Percentiles rank a stretch among this genome's conserved stretches.
Evolutionary conservation across 2,888 invertebrate genomes (phyloP).

Genomic region (Sylvicola fuscatus): DNA sequence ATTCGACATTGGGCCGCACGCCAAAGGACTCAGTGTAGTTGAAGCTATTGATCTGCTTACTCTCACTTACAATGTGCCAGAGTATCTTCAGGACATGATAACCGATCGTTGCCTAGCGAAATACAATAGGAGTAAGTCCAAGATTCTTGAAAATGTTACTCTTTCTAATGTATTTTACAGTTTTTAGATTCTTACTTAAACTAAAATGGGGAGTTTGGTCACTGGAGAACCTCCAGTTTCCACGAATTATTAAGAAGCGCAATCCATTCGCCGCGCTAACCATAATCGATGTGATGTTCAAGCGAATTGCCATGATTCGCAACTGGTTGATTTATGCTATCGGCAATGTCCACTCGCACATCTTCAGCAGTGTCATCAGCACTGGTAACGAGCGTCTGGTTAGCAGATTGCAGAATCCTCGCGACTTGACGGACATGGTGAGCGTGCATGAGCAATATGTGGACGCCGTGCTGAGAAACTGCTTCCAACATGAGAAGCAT

Average conservation of each 20-base stretch:
- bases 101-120: constrained; percentile 12
- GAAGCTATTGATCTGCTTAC: constrained; percentile 11
- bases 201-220: constrained; percentile 33
- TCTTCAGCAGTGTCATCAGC: no score
- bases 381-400: no score
- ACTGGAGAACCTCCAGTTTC: constrained; percentile 27
- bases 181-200: constrained; percentile 31
- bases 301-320: constrained; percentile 29
- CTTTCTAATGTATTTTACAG: constrained; percentile 7
- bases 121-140: constrained; percentile 19
- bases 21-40: constrained; percentile 1
- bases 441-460: no score
- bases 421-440: no score
- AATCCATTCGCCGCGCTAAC: constrained; percentile 15
- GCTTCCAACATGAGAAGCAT: no score
- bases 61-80: constrained; percentile 15
- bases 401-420: no score
- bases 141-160: no score
- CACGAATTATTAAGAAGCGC: constrained; percentile 11
- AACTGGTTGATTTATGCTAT: constrained; percentile 33
- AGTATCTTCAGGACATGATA: constrained; percentile 16
- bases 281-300: constrained; percentile 18
- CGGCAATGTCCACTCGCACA: constrained; percentile 28
- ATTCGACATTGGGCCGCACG: no score
- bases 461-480: no score